These are phyloP conservation scores for Elachura formosa DNA, from an alignment of 2,113 vertebrate genomes.

Conservation along the genomic window DNA sequence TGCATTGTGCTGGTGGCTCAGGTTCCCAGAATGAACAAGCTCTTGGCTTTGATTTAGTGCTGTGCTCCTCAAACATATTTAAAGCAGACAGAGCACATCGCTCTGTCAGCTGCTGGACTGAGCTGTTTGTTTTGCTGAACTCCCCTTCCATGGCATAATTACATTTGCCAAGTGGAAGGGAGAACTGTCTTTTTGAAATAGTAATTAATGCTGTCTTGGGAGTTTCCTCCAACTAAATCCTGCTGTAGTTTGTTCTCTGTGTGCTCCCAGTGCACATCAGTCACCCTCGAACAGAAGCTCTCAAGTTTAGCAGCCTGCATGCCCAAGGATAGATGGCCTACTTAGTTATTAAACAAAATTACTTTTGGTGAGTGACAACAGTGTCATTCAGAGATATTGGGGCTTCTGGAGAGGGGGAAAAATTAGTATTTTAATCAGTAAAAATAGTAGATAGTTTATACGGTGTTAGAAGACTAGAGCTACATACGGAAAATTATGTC, in stretches of 20 bases:
- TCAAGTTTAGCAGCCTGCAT: slow-evolving; percentile 8
- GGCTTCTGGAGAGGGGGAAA: background rate
- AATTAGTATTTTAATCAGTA: background rate
- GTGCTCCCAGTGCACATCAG: background rate
- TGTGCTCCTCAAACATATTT: background rate
- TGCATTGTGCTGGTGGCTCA: background rate
- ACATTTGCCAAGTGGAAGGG: background rate
- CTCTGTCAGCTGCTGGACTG: background rate
- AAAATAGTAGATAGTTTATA: background rate
- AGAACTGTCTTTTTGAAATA: slow-evolving; percentile 10
- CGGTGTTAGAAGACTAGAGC: background rate
- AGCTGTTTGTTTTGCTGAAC: slow-evolving; percentile 17
- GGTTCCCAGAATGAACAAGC: background rate
- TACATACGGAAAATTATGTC: background rate
- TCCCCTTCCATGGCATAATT: background rate
- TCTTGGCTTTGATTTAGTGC: background rate
- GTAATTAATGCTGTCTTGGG: background rate
- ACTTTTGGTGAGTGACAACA: background rate
- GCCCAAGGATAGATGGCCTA: background rate
- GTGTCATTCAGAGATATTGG: background rate
- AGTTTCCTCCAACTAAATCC: background rate
- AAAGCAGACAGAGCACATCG: background rate
- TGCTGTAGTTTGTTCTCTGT: background rate
- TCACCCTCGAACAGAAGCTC: background rate
- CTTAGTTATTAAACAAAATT: background rate